phyloP scores from a whole-genome alignment of 2,888 invertebrate species.

The Autographa gamma region DNA sequence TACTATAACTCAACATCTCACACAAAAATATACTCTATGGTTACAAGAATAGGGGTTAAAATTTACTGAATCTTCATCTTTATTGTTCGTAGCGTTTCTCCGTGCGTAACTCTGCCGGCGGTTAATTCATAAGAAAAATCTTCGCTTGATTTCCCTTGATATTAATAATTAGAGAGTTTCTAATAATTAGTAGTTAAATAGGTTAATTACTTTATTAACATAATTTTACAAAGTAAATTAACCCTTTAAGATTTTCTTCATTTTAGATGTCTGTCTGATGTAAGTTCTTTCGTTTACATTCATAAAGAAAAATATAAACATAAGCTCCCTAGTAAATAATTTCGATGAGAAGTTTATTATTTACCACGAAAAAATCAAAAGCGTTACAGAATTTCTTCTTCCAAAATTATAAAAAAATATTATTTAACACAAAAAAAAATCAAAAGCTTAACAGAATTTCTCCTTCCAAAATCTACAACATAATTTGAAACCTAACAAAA shows the following conservation, averaged over 20 bases:
- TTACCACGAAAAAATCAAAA: too few species aligned
- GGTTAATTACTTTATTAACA: neutral
- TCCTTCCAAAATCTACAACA: neutral
- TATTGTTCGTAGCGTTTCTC: conserved; percentile 38
- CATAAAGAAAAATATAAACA: too few species aligned
- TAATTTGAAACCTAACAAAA: neutral
- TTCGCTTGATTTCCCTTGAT: conserved; percentile 41
- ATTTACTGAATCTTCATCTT: conserved; percentile 14
- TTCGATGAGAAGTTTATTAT: too few species aligned
- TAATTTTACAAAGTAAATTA: neutral
- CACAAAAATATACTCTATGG: conserved; percentile 40
- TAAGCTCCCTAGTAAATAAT: too few species aligned
- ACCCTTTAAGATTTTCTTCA: too few species aligned
- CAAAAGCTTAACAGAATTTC: neutral
- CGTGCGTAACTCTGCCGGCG: conserved; percentile 32
- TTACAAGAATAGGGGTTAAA: conserved; percentile 12
- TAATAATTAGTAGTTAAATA: neutral
- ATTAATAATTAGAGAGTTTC: conserved; percentile 9
- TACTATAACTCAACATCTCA: conserved; percentile 49
- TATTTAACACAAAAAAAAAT: too few species aligned
- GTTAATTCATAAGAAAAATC: conserved; percentile 38
- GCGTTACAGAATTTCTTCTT: neutral
- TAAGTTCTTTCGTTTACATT: too few species aligned
- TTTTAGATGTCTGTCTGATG: too few species aligned
- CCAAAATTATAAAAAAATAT: neutral